Conservation (phyloP, 2,797 vertebrate species). For the Heliangelus exortis region DNA sequence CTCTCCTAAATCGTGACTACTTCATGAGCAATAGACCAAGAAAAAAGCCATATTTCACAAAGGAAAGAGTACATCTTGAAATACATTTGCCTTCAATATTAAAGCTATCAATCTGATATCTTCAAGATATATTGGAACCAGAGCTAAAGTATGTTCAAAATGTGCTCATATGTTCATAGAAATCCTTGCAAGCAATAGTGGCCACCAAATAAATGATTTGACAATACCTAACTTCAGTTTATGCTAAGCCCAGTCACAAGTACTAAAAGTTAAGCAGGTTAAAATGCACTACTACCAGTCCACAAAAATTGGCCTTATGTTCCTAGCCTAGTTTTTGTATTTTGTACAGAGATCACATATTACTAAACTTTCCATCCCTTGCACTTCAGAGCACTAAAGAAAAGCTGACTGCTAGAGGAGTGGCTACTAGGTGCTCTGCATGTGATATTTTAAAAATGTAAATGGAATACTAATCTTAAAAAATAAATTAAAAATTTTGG, state of each 20-base stretch:
- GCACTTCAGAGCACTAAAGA: background rate
- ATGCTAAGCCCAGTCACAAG: background rate
- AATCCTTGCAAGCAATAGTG: background rate
- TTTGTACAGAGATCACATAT: background rate
- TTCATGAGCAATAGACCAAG: background rate
- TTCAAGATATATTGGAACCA: background rate
- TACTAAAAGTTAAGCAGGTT: background rate
- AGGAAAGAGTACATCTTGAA: background rate
- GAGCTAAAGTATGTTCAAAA: background rate
- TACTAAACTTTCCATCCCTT: background rate
- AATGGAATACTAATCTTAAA: background rate
- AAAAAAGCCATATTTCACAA: background rate
- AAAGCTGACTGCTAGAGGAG: conserved; percentile 13
- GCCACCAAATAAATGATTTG: background rate
- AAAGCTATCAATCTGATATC: background rate
- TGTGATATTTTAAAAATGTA: background rate
- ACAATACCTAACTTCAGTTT: background rate
- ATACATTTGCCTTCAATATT: background rate
- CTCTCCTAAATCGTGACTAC: background rate
- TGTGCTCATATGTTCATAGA: too few relatives aligned
- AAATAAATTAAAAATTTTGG: background rate
- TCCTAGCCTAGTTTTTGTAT: background rate
- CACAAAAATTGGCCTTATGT: background rate
- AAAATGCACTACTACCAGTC: background rate
- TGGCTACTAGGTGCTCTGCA: conserved; percentile 13